These are phyloP conservation scores for Coregonus sp. DNA, from an alignment of 2,797 vertebrate species.

Conservation along the genomic window DNA sequence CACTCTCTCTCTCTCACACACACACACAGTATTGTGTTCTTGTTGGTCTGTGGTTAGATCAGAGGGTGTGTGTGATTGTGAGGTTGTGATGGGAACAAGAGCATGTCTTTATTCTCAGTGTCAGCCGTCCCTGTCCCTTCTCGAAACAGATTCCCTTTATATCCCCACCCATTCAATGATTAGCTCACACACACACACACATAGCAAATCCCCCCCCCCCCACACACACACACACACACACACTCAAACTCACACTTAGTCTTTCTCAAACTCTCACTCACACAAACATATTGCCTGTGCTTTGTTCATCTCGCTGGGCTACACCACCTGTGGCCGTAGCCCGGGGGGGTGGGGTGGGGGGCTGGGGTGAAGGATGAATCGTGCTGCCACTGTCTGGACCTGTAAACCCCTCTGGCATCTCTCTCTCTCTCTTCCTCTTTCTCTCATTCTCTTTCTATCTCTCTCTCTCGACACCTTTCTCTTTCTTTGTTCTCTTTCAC, in stretches of 20 bases:
- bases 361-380: neutral
- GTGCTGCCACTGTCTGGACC: neutral
- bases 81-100: slow-evolving; percentile 66
- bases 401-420: slow-evolving; percentile 15
- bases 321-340: too few relatives aligned
- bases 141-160: slow-evolving; percentile 67
- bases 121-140: slow-evolving; percentile 69
- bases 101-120: slow-evolving; percentile 71
- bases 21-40: slow-evolving; percentile 1
- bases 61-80: slow-evolving; percentile 41
- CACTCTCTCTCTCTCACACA: neutral
- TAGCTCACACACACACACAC: slow-evolving; percentile 4
- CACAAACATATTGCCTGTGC: neutral
- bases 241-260: slow-evolving; percentile 4
- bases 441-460: slow-evolving; percentile 2
- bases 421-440: slow-evolving; percentile 1
- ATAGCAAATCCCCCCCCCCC: neutral
- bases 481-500: slow-evolving; percentile 28
- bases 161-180: slow-evolving; percentile 6
- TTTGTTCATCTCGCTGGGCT: too few relatives aligned
- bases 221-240: neutral
- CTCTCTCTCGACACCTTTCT: slow-evolving; percentile 10
- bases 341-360: neutral
- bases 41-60: neutral
- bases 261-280: neutral